Evolutionary conservation across 2,113 vertebrate genomes (phyloP).

Genomic region (Stigmatopora argus): DNA sequence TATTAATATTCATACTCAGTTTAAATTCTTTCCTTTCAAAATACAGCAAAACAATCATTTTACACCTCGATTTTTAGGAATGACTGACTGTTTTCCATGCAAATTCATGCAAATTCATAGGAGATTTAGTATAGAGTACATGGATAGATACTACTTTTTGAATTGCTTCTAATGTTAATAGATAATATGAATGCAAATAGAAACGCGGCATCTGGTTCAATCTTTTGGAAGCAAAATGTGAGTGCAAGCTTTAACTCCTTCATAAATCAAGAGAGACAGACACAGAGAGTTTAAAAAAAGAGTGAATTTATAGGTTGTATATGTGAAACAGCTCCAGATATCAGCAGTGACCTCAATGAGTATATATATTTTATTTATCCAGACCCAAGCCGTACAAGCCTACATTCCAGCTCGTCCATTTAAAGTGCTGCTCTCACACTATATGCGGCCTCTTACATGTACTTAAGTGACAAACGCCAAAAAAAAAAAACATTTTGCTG

Average conservation of each 20-base stretch:
- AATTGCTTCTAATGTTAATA: background rate
- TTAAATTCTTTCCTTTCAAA: no score
- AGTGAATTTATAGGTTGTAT: constrained; percentile 87
- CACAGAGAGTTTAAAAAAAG: constrained; percentile 49
- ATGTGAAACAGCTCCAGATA: constrained; percentile 87
- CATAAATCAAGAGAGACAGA: constrained; percentile 40
- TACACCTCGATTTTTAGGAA: no score
- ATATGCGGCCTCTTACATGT: background rate
- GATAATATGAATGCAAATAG: background rate
- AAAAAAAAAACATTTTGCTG: background rate
- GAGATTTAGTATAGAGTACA: no score
- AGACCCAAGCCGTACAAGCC: constrained; percentile 48
- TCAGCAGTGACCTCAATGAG: constrained; percentile 71
- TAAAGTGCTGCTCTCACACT: constrained; percentile 60
- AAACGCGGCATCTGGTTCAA: no score
- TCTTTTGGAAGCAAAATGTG: background rate
- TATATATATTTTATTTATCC: constrained; percentile 73
- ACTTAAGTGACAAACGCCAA: constrained; percentile 14
- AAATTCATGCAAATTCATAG: no score
- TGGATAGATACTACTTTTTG: background rate
- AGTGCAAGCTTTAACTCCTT: background rate
- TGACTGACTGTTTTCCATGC: no score
- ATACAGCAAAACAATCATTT: no score
- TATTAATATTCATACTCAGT: no score
- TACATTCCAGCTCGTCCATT: constrained; percentile 64